Evolutionary conservation across 1,140 invertebrate species (phyloP).

Genomic region (Chrysoperla carnea): DNA sequence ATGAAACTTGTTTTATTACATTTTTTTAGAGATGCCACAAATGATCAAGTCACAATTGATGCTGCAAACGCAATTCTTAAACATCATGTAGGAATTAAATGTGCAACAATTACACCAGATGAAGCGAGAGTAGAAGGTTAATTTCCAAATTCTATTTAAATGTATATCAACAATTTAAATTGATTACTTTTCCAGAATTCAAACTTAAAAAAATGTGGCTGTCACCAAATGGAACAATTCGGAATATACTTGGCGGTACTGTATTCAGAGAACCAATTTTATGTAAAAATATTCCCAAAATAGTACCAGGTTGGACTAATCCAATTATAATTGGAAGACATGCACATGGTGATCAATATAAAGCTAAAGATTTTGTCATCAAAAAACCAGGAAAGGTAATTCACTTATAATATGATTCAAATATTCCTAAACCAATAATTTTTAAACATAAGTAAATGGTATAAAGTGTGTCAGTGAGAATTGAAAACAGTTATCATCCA

Average conservation of each 20-base stretch:
- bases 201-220: slow-evolving; percentile 89
- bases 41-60: slow-evolving; percentile 79
- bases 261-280: slow-evolving; percentile 83
- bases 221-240: slow-evolving; percentile 78
- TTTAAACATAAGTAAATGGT: too few species aligned
- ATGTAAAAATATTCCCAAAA: slow-evolving; percentile 70
- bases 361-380: slow-evolving; percentile 68
- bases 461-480: too few species aligned
- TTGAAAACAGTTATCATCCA: too few species aligned
- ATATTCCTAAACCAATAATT: too few species aligned
- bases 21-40: slow-evolving; percentile 50
- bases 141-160: not conserved
- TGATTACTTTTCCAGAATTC: slow-evolving; percentile 46
- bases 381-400: slow-evolving; percentile 45
- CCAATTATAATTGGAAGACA: slow-evolving; percentile 73
- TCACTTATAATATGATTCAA: not conserved
- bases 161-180: slow-evolving; percentile 1
- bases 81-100: slow-evolving; percentile 85
- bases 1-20: too few species aligned
- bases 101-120: slow-evolving; percentile 82
- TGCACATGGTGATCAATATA: slow-evolving; percentile 83
- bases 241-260: slow-evolving; percentile 80
- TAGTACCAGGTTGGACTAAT: slow-evolving; percentile 75
- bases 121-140: slow-evolving; percentile 72
- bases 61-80: slow-evolving; percentile 72